Conservation (phyloP, 2,797 vertebrate species). For the Sebastes umbrosus region DNA sequence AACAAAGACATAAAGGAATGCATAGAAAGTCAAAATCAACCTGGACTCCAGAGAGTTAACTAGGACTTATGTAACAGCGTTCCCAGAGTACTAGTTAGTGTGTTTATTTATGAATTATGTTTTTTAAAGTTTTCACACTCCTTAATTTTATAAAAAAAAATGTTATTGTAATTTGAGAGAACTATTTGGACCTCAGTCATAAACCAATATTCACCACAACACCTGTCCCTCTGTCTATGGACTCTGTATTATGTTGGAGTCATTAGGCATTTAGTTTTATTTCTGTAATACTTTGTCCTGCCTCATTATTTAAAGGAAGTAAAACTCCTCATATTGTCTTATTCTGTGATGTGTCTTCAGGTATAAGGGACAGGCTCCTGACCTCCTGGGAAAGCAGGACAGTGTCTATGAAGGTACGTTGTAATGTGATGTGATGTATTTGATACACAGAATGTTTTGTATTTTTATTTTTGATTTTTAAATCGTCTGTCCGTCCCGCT, state of each 20-base stretch:
- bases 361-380: conserved; percentile 96
- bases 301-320: background rate
- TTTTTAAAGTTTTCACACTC: too few relatives aligned
- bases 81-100: too few relatives aligned
- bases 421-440: background rate
- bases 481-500: background rate
- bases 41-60: too few relatives aligned
- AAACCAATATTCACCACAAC: background rate
- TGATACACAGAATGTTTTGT: background rate
- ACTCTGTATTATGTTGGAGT: background rate
- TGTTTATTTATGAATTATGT: too few relatives aligned
- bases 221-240: too few relatives aligned
- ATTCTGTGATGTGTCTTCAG: conserved; percentile 71
- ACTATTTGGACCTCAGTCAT: too few relatives aligned
- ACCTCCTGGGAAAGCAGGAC: conserved; percentile 98
- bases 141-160: background rate
- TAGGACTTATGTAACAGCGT: too few relatives aligned
- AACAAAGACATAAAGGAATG: too few relatives aligned
- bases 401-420: conserved; percentile 96
- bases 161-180: background rate
- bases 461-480: background rate
- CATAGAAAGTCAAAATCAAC: too few relatives aligned
- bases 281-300: background rate
- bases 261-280: background rate
- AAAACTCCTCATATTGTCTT: background rate